Evolutionary conservation across 2,113 vertebrate genomes (phyloP), one percentile per base, ranked within the genome.

Genomic region (Grantiella picta): DNA sequence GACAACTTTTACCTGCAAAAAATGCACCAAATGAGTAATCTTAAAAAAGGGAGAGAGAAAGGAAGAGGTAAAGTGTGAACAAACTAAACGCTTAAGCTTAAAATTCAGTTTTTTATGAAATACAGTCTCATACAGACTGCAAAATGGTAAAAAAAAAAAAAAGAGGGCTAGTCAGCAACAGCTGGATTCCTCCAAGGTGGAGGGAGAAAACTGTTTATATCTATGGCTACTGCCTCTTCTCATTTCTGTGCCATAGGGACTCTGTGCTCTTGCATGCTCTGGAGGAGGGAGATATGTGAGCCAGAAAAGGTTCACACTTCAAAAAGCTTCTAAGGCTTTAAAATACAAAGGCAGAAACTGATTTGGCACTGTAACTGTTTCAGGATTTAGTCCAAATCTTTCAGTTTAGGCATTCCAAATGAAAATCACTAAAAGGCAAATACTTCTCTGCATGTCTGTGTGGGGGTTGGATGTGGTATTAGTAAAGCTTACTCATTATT

Each of bases 261-360:
- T 75, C 5, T 60, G 27, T 73, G 77, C 56, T 87, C 31, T 60
- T 11, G 2, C n/a, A 86, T 33, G 31, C 45, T 83, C 76, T 72
- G 68, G 68, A 76, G 54, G 40, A 89, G 40, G 50, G 20, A 92
- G 59, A 36, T 24, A 49, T 1, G 31, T 22, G 17, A 86, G 63
- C 40, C 63, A 95, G 66, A 80, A 76, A 76, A 60, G 23, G 15
- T 64, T 93, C 71, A 82, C 27, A 72, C 59, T 86, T 83, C 50
- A 89, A 69, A 90, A 80, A 73, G 17, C 31, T 88, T 88, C 35
- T 35, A 63, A 72, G 27, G 9, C 18, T 84, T 87, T 89, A 82
- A 90, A 89, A 65, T 45, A 53, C 12, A 68, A 44, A 7, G 44
- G 73, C 25, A 75, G 35, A 82, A 88, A 80, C 40, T 72, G 66